Evolutionary conservation across 2,113 vertebrate genomes (phyloP).

Genomic region (Paraplagusia blochii): DNA sequence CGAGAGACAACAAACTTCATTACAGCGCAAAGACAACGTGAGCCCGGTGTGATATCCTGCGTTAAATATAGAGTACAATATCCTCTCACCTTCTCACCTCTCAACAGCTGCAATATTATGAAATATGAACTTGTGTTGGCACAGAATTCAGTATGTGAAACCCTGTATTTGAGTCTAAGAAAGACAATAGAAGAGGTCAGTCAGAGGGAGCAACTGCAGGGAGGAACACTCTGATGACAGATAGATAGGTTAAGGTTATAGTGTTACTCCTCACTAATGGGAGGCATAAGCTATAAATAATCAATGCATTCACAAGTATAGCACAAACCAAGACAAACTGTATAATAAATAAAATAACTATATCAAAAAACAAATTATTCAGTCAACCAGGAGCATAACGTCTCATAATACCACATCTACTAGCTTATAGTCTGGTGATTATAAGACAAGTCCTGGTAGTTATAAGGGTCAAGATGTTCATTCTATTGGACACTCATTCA

Average conservation of each 20-base stretch:
- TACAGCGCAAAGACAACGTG: slow-evolving; percentile 47
- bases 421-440: too few species aligned
- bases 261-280: background rate
- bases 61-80: slow-evolving; percentile 36
- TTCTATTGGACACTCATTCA: too few species aligned
- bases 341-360: too few species aligned
- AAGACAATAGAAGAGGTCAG: slow-evolving; percentile 13
- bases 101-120: slow-evolving; percentile 19
- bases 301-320: too few species aligned
- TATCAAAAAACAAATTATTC: too few species aligned
- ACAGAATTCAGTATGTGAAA: slow-evolving; percentile 10
- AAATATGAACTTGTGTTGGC: slow-evolving; percentile 18
- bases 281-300: slow-evolving; percentile 3
- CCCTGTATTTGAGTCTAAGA: too few species aligned
- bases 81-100: slow-evolving; percentile 32
- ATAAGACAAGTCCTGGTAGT: too few species aligned
- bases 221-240: background rate
- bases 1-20: slow-evolving; percentile 64
- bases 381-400: too few species aligned
- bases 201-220: slow-evolving; percentile 3
- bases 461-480: too few species aligned
- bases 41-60: slow-evolving; percentile 28
- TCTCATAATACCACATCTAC: too few species aligned
- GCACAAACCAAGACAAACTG: too few species aligned
- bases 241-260: slow-evolving; percentile 19